Evolutionary conservation across 1,140 invertebrate genomes (phyloP), one percentile per base, ranked within the genome.

Genomic region (Scylla paramamosain): DNA sequence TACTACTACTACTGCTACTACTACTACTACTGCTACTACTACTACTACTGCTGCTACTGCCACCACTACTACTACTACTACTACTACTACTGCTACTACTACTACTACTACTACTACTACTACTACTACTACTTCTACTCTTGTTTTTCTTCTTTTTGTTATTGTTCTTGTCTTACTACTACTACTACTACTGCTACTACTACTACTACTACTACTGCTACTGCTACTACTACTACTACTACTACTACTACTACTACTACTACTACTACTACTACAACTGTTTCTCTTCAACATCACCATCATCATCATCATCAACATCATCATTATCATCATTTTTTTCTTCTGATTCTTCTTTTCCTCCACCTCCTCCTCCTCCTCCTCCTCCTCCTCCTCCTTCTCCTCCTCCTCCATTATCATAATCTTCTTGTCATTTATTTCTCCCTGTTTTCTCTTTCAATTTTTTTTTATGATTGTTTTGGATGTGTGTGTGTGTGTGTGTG

Each of bases 201-300:
- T 39, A 32, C 25, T 67, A 14, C 20, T 67, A 67, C 8, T 67
- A 67, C 20, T 67, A 67, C 59, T 67, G 4, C 59, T 67, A 67
- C 59, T 67, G 20, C 59, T 67, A 67, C 59, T 67, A 67, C 59
- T 67, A 67, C 59, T 67, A 67, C 59, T 67, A 67, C 59, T 67
- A 67, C 59, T 67, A 67, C 59, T 67, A 67, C 59, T 67, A 67
- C 59, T 67, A 67, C 59, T 67, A 67, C 59, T 67, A 67, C 59
- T 67, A 67, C 59, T 67, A 67, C 59, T 67, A 67, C 59, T 67
- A 67, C 59, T 77, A n/a, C 67, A n/a, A 77, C 8, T 12, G 6
- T 77, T 77, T 20, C 67, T 25, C 4, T n/a, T 77, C 48, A 25
- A 3, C 20, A 20, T 67, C 59, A 67, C 59, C 20, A 20, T 25